Percentiles rank a stretch among this genome's conserved stretches.
phyloP scores from a whole-genome alignment of 2,797 vertebrate species.

The Myripristis jacobus region DNA sequence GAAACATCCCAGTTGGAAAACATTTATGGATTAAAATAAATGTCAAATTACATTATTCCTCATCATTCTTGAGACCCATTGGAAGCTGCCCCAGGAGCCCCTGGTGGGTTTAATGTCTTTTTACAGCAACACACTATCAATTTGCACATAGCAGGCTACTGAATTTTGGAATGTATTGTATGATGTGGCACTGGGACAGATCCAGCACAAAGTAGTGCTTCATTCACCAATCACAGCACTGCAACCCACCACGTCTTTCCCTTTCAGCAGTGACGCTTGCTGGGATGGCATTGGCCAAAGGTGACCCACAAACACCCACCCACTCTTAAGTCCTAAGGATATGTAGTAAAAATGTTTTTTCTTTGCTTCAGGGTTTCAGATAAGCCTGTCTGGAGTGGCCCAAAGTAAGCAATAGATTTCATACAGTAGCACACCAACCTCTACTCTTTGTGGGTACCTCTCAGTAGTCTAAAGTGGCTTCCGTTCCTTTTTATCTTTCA shows the following conservation, averaged over 20 bases:
- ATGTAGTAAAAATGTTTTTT: constrained; percentile 82
- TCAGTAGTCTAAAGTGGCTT: constrained; percentile 69
- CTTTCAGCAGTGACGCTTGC: constrained; percentile 23
- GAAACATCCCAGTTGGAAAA: background rate
- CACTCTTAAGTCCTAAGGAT: constrained; percentile 27
- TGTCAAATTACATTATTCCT: no score
- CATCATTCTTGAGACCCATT: no score
- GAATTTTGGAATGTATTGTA: background rate
- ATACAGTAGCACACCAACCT: constrained; percentile 67
- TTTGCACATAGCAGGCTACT: background rate
- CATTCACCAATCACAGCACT: constrained; percentile 1
- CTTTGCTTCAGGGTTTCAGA: constrained; percentile 91
- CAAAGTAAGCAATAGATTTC: constrained; percentile 85
- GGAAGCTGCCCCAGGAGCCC: no score
- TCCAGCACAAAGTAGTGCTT: background rate
- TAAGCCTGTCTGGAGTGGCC: constrained; percentile 90
- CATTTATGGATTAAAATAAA: no score
- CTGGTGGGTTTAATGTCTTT: background rate
- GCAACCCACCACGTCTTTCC: constrained; percentile 18
- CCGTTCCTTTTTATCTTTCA: constrained; percentile 35
- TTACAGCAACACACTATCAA: background rate
- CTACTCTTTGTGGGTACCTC: constrained; percentile 59
- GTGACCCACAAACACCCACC: constrained; percentile 24
- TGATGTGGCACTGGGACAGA: constrained; percentile 15
- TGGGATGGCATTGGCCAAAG: constrained; percentile 16